These are phyloP conservation scores for Pangasius djambal DNA, from an alignment of 2,797 vertebrate species.

Conservation along the genomic window DNA sequence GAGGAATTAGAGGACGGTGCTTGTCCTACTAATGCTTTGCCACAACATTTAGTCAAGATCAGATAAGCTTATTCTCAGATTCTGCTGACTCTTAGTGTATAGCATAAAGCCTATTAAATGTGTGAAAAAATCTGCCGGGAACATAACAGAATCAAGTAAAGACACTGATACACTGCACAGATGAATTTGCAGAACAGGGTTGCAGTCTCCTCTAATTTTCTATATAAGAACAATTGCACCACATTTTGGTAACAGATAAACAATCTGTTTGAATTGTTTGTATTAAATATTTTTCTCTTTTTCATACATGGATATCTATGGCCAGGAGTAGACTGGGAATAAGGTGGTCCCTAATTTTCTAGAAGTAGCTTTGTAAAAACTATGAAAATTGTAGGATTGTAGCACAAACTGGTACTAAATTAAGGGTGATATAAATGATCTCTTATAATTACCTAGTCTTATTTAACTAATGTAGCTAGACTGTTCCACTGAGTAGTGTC, in stretches of 20 bases:
- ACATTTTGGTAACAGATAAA: background rate
- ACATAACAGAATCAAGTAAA: slow-evolving; percentile 6
- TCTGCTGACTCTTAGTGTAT: slow-evolving; percentile 25
- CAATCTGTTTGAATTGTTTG: background rate
- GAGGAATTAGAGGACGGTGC: slow-evolving; percentile 33
- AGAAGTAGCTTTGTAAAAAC: no score
- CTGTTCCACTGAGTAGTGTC: background rate
- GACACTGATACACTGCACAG: slow-evolving; percentile 2
- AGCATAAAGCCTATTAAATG: background rate
- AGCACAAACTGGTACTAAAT: background rate
- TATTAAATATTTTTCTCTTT: background rate
- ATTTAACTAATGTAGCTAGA: no score
- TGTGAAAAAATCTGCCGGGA: background rate
- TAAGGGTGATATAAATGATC: no score
- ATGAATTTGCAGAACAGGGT: background rate
- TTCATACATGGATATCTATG: background rate
- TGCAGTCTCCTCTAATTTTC: background rate
- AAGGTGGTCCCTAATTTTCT: background rate
- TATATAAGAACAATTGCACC: background rate
- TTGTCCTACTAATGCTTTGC: background rate
- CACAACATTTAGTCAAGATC: background rate
- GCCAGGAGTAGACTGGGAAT: background rate
- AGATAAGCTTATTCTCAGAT: slow-evolving; percentile 17
- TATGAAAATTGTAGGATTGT: background rate
- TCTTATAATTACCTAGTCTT: no score